These are phyloP conservation scores for Linnaemya tessellans DNA, from an alignment of 2,888 invertebrate species.

Conservation along the genomic window DNA sequence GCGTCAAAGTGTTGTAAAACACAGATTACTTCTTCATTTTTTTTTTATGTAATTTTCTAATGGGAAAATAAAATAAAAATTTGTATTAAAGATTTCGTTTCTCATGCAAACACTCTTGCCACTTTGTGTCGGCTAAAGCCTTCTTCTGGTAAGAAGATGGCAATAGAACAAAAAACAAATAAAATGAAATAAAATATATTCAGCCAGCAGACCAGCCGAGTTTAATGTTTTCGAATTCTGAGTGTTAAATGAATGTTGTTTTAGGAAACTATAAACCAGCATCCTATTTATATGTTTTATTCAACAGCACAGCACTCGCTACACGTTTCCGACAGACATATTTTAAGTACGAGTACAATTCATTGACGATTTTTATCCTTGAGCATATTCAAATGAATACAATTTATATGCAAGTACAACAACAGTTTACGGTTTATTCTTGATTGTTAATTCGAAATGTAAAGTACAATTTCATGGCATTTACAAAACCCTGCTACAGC, in stretches of 20 bases:
- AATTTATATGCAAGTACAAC: conserved; percentile 74
- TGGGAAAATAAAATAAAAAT: conserved; percentile 23
- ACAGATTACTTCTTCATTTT: background rate
- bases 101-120: background rate
- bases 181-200: conserved; percentile 46
- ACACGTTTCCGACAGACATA: conserved; percentile 3
- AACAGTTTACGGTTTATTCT: conserved; percentile 67
- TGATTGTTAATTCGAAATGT: conserved; percentile 69
- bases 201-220: conserved; percentile 25
- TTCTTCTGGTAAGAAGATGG: background rate
- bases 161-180: background rate
- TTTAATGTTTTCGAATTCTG: no score
- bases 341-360: conserved; percentile 44
- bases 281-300: conserved; percentile 35
- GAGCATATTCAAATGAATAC: conserved; percentile 75
- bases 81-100: conserved; percentile 8
- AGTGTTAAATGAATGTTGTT: background rate
- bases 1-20: conserved; percentile 5
- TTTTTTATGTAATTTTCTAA: background rate
- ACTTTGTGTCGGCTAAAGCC: background rate
- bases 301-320: conserved; percentile 11
- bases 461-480: conserved; percentile 33
- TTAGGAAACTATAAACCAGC: conserved; percentile 51
- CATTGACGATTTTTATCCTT: conserved; percentile 71
- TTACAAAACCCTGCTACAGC: background rate